phyloP scores from a whole-genome alignment of 2,113 vertebrate genomes.

The Dryoscopus gambensis region DNA sequence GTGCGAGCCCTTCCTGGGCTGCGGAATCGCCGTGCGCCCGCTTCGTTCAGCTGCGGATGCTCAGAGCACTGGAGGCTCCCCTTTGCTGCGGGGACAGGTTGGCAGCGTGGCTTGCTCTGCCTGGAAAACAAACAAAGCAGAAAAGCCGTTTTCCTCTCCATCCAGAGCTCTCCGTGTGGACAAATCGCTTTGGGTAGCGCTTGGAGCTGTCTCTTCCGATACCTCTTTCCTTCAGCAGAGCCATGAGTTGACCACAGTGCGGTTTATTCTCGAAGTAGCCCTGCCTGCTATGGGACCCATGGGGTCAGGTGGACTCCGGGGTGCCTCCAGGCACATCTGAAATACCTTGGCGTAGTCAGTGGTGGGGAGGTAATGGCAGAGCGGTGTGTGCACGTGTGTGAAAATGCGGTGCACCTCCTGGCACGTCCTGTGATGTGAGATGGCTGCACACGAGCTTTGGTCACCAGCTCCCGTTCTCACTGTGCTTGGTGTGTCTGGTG shows the following conservation, averaged over 20 bases:
- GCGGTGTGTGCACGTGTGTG: not conserved
- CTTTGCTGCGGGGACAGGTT: no score
- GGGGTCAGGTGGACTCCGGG: not conserved
- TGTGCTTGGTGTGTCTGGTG: not conserved
- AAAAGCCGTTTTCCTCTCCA: rapidly evolving
- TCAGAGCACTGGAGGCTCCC: rapidly evolving
- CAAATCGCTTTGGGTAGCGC: not conserved
- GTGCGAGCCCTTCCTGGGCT: not conserved
- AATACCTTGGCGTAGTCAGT: not conserved
- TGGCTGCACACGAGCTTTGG: not conserved
- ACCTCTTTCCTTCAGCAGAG: not conserved
- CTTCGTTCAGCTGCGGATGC: not conserved
- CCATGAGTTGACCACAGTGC: not conserved
- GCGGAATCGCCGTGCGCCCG: not conserved
- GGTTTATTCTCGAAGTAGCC: not conserved
- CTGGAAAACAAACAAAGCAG: not conserved
- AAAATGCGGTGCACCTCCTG: not conserved
- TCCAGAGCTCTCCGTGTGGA: rapidly evolving
- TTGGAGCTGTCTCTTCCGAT: not conserved
- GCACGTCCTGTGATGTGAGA: not conserved
- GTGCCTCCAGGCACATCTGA: not conserved
- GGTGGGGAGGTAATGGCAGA: not conserved
- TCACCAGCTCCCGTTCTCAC: not conserved
- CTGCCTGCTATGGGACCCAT: not conserved
- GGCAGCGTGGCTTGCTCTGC: rapidly evolving